These are phyloP conservation scores for Novumbra hubbsi DNA, from an alignment of 2,797 vertebrate species.

Conservation along the genomic window DNA sequence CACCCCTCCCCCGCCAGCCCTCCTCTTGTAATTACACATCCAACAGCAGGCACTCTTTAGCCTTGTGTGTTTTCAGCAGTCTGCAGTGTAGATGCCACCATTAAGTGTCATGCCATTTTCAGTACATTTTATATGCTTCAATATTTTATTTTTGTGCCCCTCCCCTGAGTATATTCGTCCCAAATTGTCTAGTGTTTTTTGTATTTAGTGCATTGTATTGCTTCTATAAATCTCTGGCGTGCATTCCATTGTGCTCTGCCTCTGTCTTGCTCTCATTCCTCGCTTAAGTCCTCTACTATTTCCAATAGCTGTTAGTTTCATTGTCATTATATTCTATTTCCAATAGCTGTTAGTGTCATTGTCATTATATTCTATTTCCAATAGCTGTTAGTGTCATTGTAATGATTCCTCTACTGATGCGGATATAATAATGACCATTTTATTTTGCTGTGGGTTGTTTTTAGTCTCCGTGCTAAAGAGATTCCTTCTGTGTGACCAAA, in stretches of 20 bases:
- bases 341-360: constrained; percentile 14
- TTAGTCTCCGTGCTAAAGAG: constrained; percentile 29
- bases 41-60: neutral
- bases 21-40: constrained; percentile 1
- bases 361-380: constrained; percentile 6
- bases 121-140: constrained; percentile 1
- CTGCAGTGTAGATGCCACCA: constrained; percentile 25
- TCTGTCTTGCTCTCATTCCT: neutral
- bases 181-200: constrained; percentile 33
- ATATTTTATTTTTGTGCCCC: constrained; percentile 9
- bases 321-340: constrained; percentile 1
- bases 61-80: neutral
- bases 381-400: constrained; percentile 13
- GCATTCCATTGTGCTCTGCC: constrained; percentile 22
- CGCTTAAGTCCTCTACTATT: neutral
- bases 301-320: constrained; percentile 12
- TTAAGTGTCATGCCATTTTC: constrained; percentile 13
- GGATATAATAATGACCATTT: constrained; percentile 10
- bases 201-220: constrained; percentile 38
- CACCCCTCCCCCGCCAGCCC: constrained; percentile 2
- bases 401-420: neutral
- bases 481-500: constrained; percentile 51
- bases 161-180: constrained; percentile 25
- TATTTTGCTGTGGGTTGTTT: constrained; percentile 31
- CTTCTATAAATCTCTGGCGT: constrained; percentile 10